phyloP scores from a whole-genome alignment of 1,140 invertebrate genomes.

The Drosophila elegans region DNA sequence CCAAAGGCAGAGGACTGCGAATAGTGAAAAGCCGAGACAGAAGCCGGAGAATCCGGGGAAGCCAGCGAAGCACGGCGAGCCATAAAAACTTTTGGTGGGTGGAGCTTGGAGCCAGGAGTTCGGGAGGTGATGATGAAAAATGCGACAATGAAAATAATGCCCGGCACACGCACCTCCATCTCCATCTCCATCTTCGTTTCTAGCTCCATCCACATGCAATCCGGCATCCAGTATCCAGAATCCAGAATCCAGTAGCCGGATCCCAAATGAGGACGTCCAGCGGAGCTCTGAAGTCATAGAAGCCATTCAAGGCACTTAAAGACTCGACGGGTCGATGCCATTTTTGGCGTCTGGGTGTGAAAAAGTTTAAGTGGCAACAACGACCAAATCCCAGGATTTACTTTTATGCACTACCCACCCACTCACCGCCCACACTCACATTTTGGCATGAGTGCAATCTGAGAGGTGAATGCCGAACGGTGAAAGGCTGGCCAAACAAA shows the following conservation, averaged over 20 bases:
- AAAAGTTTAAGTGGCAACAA: slow-evolving; percentile 84
- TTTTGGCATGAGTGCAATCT: slow-evolving; percentile 63
- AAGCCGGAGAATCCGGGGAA: slow-evolving; percentile 28
- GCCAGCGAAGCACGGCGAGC: slow-evolving; percentile 50
- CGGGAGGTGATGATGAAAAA: slow-evolving; percentile 78
- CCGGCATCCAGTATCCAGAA: slow-evolving; percentile 1
- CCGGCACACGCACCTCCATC: slow-evolving; percentile 61
- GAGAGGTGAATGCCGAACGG: slow-evolving; percentile 55
- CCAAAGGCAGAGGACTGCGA: slow-evolving; percentile 5
- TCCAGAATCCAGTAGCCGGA: slow-evolving; percentile 3
- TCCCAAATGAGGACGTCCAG: slow-evolving; percentile 41
- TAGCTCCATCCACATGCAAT: not conserved
- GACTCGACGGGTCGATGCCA: slow-evolving; percentile 57
- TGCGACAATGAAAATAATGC: slow-evolving; percentile 84
- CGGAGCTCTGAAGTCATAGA: slow-evolving; percentile 23
- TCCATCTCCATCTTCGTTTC: slow-evolving; percentile 4
- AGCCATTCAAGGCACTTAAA: slow-evolving; percentile 71
- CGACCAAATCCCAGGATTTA: slow-evolving; percentile 80
- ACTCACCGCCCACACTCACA: not conserved
- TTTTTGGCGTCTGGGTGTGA: slow-evolving; percentile 70
- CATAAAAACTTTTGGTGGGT: slow-evolving; percentile 72
- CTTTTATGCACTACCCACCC: slow-evolving; percentile 68
- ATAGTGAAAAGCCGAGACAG: slow-evolving; percentile 14
- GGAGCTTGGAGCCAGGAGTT: too few relatives aligned
- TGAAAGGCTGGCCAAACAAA: slow-evolving; percentile 39